phyloP scores from a whole-genome alignment of 1,140 invertebrate species.

The Pararge aegeria region DNA sequence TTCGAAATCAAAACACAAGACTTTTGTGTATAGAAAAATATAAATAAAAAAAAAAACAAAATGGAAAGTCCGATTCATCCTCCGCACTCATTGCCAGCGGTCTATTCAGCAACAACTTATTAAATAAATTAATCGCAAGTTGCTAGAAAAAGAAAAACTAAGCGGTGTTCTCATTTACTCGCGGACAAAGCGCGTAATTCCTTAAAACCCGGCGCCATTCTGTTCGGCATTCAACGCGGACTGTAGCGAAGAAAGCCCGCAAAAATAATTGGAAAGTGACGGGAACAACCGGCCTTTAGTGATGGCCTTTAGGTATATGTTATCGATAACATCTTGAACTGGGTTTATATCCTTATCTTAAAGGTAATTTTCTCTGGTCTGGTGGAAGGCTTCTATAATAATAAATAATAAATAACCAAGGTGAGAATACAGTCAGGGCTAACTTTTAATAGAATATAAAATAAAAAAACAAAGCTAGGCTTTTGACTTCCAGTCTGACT shows the following conservation, averaged over 20 bases:
- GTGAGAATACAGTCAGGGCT: no score
- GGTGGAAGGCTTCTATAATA: neutral
- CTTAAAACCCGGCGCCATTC: constrained; percentile 68
- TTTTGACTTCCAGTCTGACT: no score
- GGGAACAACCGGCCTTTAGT: constrained; percentile 50
- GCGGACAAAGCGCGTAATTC: constrained; percentile 69
- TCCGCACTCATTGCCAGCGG: constrained; percentile 40
- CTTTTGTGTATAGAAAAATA: constrained; percentile 54
- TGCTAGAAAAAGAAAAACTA: constrained; percentile 70
- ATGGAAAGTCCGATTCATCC: constrained; percentile 64
- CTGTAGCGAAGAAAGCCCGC: constrained; percentile 67
- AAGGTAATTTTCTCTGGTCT: no score
- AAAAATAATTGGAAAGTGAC: constrained; percentile 77
- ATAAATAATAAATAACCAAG: neutral
- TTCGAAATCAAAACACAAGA: constrained; percentile 47
- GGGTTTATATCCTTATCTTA: neutral
- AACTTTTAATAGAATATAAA: no score
- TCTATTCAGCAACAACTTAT: constrained; percentile 75
- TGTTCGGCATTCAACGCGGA: constrained; percentile 56
- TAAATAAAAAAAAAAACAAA: constrained; percentile 50
- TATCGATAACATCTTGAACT: constrained; percentile 34
- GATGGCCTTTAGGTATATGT: constrained; percentile 15
- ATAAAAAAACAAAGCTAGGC: no score
- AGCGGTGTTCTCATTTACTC: constrained; percentile 60
- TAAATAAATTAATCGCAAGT: constrained; percentile 76